Evolutionary conservation across 2,797 vertebrate genomes (phyloP).

Genomic region (Sebastolobus alascanus): DNA sequence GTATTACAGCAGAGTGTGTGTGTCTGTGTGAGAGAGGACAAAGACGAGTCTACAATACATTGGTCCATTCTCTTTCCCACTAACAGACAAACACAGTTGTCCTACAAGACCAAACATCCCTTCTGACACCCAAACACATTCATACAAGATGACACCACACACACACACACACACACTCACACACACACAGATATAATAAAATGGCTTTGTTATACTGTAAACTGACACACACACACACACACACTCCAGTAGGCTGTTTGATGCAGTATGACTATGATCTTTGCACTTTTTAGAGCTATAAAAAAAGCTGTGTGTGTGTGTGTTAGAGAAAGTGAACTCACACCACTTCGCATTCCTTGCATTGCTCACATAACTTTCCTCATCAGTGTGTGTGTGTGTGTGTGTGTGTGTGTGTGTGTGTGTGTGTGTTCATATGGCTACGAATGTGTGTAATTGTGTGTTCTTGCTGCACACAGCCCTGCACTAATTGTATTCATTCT

Average conservation of each 20-base stretch:
- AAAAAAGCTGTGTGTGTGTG: constrained; percentile 1
- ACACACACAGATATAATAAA: not conserved
- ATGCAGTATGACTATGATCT: not conserved
- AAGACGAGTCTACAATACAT: not conserved
- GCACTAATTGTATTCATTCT: constrained; percentile 64
- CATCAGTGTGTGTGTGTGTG: constrained; percentile 24
- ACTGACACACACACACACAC: not conserved
- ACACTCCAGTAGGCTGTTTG: not conserved
- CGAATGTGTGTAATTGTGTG: constrained; percentile 26
- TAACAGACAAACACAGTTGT: not conserved
- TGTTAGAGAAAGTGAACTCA: constrained; percentile 42
- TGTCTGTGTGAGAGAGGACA: not conserved
- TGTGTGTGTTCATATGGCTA: constrained; percentile 4
- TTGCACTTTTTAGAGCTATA: not conserved
- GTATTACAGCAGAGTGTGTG: not conserved
- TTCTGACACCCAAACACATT: constrained; percentile 44
- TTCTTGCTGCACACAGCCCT: constrained; percentile 35
- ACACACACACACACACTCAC: constrained; percentile 4
- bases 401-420: constrained; percentile 10
- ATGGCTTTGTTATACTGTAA: not conserved
- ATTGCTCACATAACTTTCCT: constrained; percentile 78
- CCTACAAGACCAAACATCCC: constrained; percentile 41
- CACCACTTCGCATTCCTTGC: constrained; percentile 71
- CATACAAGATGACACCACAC: constrained; percentile 33
- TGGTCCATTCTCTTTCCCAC: constrained; percentile 1